Evolutionary conservation across 2,113 vertebrate species (phyloP).

Genomic region (Malaclemys terrapin): DNA sequence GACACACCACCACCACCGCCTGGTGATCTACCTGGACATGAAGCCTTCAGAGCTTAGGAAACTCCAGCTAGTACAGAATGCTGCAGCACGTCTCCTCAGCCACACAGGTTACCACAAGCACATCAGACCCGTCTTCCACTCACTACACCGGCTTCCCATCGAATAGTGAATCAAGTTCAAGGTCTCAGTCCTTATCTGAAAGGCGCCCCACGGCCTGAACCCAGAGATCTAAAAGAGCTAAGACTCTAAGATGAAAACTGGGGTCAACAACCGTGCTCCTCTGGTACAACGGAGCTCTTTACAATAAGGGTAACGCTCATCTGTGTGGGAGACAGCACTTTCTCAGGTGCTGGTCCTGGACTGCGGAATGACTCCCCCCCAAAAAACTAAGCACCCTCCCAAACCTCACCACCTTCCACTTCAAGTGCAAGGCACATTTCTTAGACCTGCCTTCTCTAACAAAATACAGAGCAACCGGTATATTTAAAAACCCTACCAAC

Average conservation of each 20-base stretch:
- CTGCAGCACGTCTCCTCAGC: background rate
- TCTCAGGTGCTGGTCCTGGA: background rate
- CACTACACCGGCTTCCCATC: background rate
- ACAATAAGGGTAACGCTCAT: background rate
- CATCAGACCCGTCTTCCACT: background rate
- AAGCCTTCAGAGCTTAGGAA: background rate
- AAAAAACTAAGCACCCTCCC: too few relatives aligned
- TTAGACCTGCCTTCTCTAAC: background rate
- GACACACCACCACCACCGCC: too few relatives aligned
- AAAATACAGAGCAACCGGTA: background rate
- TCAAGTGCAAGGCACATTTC: background rate
- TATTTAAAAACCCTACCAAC: background rate
- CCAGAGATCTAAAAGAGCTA: background rate
- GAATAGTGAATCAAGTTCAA: background rate
- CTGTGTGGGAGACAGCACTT: background rate
- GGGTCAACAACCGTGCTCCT: background rate
- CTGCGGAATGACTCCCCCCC: background rate
- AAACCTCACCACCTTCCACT: background rate
- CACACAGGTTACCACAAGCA: background rate
- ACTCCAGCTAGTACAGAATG: rapidly evolving
- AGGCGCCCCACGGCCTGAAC: background rate
- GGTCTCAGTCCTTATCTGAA: background rate
- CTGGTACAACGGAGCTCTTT: background rate
- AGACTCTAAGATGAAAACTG: background rate
- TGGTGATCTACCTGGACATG: rapidly evolving